Evolutionary conservation across 2,113 vertebrate genomes (phyloP).

Genomic region (Mionectes macconnelli): DNA sequence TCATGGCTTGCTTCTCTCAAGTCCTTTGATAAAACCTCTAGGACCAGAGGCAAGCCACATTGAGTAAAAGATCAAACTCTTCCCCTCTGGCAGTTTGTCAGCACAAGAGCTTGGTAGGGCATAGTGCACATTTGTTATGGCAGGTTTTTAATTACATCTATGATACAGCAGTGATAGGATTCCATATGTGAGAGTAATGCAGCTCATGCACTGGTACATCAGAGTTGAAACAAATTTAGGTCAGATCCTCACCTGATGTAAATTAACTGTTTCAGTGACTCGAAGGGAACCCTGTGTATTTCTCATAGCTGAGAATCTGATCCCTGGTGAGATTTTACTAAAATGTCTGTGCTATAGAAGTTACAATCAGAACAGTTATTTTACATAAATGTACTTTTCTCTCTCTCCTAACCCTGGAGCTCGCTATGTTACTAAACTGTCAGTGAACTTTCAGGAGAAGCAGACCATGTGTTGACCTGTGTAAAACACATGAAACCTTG

Average conservation of each 20-base stretch:
- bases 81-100: constrained; percentile 53
- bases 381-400: background rate
- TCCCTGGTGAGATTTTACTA: background rate
- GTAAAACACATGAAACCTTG: constrained; percentile 50
- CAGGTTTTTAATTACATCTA: constrained; percentile 57
- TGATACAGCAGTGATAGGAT: constrained; percentile 35
- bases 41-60: background rate
- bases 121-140: constrained; percentile 64
- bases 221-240: constrained; percentile 42
- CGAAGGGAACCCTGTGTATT: background rate
- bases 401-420: background rate
- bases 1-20: constrained; percentile 2
- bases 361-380: background rate
- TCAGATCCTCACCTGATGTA: constrained; percentile 55
- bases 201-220: background rate
- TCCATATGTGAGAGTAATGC: constrained; percentile 31
- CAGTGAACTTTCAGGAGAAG: constrained; percentile 14
- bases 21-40: constrained; percentile 45
- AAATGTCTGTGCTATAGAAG: background rate
- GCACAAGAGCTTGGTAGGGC: constrained; percentile 30
- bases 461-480: constrained; percentile 21
- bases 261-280: constrained; percentile 38
- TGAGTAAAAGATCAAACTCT: constrained; percentile 54
- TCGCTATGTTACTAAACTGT: background rate
- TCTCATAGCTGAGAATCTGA: background rate